Conservation (phyloP, 2,113 vertebrate genomes). For the Callaeas wilsoni region DNA sequence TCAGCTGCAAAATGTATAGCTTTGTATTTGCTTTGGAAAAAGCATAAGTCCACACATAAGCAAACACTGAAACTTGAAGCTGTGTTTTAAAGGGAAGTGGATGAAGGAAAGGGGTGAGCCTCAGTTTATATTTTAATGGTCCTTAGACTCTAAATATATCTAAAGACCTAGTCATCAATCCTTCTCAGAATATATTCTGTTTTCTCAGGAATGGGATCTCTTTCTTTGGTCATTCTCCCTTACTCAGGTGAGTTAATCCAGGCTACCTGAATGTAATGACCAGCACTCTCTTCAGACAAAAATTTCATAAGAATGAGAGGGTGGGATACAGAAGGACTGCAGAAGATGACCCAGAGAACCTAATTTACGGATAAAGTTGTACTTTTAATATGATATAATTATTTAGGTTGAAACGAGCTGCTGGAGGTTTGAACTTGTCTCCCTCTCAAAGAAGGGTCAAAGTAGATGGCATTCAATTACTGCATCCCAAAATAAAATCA, state of each 20-base stretch:
- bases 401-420: not conserved
- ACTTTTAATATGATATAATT: not conserved
- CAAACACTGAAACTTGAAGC: not conserved
- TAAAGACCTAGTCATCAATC: not conserved
- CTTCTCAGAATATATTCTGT: not conserved
- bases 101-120: not conserved
- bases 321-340: not conserved
- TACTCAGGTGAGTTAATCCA: not conserved
- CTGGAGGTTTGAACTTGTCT: not conserved
- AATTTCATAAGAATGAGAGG: not conserved
- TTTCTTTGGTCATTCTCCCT: not conserved
- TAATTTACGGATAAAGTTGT: not conserved
- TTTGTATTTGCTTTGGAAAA: not conserved
- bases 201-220: not conserved
- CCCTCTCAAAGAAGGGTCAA: not conserved
- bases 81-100: not conserved
- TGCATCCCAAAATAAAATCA: not conserved
- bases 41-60: accelerated
- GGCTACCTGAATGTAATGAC: not conserved
- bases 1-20: not conserved
- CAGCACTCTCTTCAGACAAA: not conserved
- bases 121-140: not conserved
- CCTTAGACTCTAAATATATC: not conserved
- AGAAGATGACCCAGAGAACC: not conserved
- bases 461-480: not conserved